These are phyloP conservation scores for Sinella curviseta DNA, from an alignment of 1,140 invertebrate species.

Conservation along the genomic window DNA sequence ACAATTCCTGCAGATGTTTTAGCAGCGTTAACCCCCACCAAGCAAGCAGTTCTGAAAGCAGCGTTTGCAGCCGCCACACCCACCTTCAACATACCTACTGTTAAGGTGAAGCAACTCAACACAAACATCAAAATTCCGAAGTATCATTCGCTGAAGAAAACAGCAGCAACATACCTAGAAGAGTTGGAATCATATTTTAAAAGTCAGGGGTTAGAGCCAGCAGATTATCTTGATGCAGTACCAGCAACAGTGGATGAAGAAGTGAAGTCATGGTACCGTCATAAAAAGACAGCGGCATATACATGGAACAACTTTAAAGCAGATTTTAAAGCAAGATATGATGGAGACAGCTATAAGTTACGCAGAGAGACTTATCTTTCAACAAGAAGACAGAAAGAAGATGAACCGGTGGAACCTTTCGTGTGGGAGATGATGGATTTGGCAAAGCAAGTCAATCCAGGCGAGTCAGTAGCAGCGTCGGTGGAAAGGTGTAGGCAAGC, in stretches of 20 bases:
- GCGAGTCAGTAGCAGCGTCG: background rate
- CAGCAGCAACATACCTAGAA: background rate
- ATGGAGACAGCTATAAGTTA: background rate
- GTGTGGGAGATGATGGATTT: constrained; percentile 36
- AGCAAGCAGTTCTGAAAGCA: too few species aligned
- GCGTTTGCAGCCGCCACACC: too few species aligned
- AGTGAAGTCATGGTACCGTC: background rate
- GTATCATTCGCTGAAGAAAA: too few species aligned
- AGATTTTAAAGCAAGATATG: constrained; percentile 27
- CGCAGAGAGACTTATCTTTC: background rate
- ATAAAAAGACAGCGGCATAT: background rate
- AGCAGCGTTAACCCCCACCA: too few species aligned
- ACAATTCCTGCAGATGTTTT: too few species aligned
- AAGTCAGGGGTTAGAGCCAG: background rate
- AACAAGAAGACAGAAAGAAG: background rate
- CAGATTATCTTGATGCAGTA: background rate
- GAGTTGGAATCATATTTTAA: constrained; percentile 11
- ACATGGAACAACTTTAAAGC: constrained; percentile 28
- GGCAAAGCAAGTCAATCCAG: constrained; percentile 28
- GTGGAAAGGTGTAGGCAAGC: background rate
- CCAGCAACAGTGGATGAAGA: background rate
- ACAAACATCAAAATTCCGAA: too few species aligned
- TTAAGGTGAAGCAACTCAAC: too few species aligned
- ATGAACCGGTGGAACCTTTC: constrained; percentile 30
- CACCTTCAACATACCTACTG: too few species aligned